Conservation (phyloP, 2,888 invertebrate species). For the Volucella zonaria region DNA sequence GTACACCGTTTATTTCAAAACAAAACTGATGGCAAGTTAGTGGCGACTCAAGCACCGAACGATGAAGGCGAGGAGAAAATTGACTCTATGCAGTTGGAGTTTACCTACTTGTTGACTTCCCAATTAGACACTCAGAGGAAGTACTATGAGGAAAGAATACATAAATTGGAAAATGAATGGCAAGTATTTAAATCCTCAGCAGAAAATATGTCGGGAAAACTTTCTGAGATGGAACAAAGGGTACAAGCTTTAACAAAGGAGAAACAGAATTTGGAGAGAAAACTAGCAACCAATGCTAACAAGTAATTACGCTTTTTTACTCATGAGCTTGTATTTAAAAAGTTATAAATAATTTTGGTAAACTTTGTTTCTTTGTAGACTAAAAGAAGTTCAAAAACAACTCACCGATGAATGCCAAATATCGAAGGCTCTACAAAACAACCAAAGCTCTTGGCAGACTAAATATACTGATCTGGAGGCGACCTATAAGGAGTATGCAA, state of each 20-base stretch:
- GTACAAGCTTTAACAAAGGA: conserved; percentile 85
- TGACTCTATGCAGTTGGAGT: conserved; percentile 97
- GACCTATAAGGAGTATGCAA: conserved; percentile 83
- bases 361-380: conserved; percentile 80
- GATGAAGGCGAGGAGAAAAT: conserved; percentile 90
- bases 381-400: conserved; percentile 87
- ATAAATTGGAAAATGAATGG: conserved; percentile 85
- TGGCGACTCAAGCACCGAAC: conserved; percentile 88
- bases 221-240: conserved; percentile 83
- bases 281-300: conserved; percentile 85
- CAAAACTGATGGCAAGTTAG: conserved; percentile 97
- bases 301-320: conserved; percentile 83
- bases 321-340: conserved; percentile 1
- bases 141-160: conserved; percentile 93
- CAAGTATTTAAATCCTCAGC: conserved; percentile 84
- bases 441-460: conserved; percentile 89
- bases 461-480: conserved; percentile 85
- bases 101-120: conserved; percentile 96
- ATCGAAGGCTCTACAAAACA: conserved; percentile 89
- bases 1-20: conserved; percentile 97
- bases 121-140: conserved; percentile 96
- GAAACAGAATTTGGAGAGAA: conserved; percentile 88
- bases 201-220: conserved; percentile 83
- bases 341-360: conserved; percentile 10
- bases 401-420: conserved; percentile 93